A percentile compares a stretch with the other conserved stretches of the same genome.
Conservation (phyloP, 2,113 vertebrate genomes). For the Hystrix cristata region DNA sequence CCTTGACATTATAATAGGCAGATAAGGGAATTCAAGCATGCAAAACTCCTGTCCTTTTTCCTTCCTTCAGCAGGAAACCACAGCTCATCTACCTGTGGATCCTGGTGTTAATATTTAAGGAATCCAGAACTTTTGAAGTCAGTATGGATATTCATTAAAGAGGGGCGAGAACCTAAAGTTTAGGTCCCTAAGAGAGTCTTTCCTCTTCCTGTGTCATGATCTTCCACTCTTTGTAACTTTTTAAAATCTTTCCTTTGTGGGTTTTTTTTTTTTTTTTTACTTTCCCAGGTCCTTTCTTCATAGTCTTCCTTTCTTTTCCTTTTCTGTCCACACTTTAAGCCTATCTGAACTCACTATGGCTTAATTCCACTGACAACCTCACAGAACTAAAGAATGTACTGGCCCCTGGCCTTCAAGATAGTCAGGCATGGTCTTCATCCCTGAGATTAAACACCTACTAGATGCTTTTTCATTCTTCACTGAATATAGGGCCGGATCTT, state of each 20-base stretch:
- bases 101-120: slow-evolving; percentile 13
- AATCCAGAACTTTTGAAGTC: not conserved
- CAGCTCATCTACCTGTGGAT: not conserved
- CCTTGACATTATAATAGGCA: not conserved
- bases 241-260: not conserved
- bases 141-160: not conserved
- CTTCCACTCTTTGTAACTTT: not conserved
- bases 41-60: not conserved
- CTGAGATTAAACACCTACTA: slow-evolving; percentile 4
- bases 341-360: slow-evolving; percentile 14
- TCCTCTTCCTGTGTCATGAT: not conserved
- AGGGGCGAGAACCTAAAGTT: not conserved
- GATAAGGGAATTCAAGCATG: slow-evolving; percentile 24
- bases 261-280: not conserved
- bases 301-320: not conserved
- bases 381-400: slow-evolving; percentile 12
- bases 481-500: not conserved
- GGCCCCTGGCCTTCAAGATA: not conserved
- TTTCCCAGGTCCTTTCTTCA: not conserved
- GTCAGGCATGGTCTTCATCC: slow-evolving; percentile 20
- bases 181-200: not conserved
- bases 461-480: not conserved
- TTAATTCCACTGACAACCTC: slow-evolving; percentile 49
- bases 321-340: not conserved
- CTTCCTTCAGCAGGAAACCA: slow-evolving; percentile 49